Conservation (phyloP, 2,797 vertebrate genomes). For the Anas flavirostris region DNA sequence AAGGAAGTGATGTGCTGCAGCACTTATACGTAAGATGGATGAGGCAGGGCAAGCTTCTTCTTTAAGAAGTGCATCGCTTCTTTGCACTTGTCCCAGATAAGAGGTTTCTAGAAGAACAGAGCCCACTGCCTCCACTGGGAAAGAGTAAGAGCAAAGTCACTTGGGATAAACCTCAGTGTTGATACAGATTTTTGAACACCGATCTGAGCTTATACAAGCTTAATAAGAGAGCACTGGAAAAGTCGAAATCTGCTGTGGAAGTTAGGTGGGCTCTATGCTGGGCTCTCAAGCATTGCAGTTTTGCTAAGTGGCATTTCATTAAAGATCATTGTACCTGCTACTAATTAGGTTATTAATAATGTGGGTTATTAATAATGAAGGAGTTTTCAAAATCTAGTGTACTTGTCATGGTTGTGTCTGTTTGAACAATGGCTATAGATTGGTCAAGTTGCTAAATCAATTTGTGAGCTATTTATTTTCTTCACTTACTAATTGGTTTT, state of each 20-base stretch:
- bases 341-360: not conserved
- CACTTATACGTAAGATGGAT: not conserved
- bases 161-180: not conserved
- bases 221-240: not conserved
- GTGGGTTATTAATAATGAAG: constrained; percentile 55
- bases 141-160: not conserved
- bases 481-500: not conserved
- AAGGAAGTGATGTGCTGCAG: not conserved
- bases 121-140: not conserved
- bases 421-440: not conserved
- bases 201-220: not conserved
- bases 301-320: constrained; percentile 28
- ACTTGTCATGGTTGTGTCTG: constrained; percentile 33
- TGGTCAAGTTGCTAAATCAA: constrained; percentile 31
- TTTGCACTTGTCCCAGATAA: not conserved
- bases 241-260: not conserved
- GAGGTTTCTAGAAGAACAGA: not conserved
- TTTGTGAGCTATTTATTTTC: constrained; percentile 39
- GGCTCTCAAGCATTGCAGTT: not conserved
- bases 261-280: not conserved
- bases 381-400: constrained; percentile 51
- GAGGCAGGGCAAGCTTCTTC: not conserved
- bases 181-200: not conserved
- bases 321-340: constrained; percentile 33
- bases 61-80: not conserved